Evolutionary conservation across 1,140 invertebrate species (phyloP), one percentile per base, ranked within the genome.

Genomic region (Dinoponera quadriceps): DNA sequence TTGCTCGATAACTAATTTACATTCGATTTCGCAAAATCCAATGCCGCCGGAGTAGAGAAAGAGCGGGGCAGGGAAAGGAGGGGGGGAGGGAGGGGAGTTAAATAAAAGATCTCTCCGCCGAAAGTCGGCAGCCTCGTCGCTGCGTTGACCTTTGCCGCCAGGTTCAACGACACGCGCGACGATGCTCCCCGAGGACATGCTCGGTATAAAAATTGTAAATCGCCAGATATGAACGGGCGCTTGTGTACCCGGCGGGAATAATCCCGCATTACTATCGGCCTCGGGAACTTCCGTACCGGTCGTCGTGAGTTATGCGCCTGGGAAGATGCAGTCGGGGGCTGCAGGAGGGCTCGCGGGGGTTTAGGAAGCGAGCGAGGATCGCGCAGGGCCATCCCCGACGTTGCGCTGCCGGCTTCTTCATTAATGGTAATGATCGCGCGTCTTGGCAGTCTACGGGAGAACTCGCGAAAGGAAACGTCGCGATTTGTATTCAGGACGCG

Each of bases 361-460:
- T 77, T 72, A 85, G 65, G 13, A 65, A 72, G 44, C 7, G 48
- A 59, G 55, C 57, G 63, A 38, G 29, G 29, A 20, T 25, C 33
- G 44, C 44, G 20, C 59, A 27, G 54, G 18, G 38, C 3, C 29
- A 33, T 33, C 14, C 27, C 4, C 29, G 66, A 72, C 49, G 77
- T 51, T 44, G 54, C 59, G 33, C 51, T 38, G 62, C 71, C 54
- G 49, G 77, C 88, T 86, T 92, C 91, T 92, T 93, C 91, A 91
- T 93, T 93, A 93, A 93, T 92, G 91, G 86, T 93, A 92, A 93
- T 93, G 91, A 93, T 92, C 89, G 85, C 75, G 51, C 49, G 81
- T 84, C 74, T 84, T 66, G 83, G 83, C 74, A 83, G 84, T 90
- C 86, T 89, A 84, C 83, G 88, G 69, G n/a, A 69, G n/a, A 89